Conservation (phyloP, 2,113 vertebrate genomes). For the Sturnira hondurensis region DNA sequence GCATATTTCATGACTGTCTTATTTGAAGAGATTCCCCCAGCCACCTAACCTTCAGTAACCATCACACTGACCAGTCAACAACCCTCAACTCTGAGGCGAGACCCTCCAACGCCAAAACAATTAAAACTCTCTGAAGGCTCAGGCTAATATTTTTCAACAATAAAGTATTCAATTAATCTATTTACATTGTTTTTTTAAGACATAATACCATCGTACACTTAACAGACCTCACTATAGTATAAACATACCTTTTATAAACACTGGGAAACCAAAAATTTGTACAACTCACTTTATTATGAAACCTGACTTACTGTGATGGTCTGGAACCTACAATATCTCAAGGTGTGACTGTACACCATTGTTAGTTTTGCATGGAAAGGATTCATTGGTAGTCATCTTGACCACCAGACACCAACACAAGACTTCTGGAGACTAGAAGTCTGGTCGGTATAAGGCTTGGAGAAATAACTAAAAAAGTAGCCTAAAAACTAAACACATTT, state of each 20-base stretch:
- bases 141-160: background rate
- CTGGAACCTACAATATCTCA: background rate
- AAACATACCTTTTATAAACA: too few species aligned
- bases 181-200: background rate
- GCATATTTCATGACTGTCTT: background rate
- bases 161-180: background rate
- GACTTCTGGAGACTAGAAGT: background rate
- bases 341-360: background rate
- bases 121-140: background rate
- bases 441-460: background rate
- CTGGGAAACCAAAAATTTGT: too few species aligned
- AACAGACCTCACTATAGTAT: background rate
- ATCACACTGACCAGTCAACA: too few species aligned
- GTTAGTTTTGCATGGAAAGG: background rate
- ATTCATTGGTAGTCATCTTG: background rate
- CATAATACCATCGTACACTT: background rate
- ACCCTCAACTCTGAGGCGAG: background rate
- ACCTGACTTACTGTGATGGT: too few species aligned
- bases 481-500: background rate
- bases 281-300: too few species aligned
- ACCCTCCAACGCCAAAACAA: background rate
- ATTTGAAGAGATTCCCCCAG: background rate
- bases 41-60: background rate
- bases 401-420: background rate
- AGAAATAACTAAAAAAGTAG: background rate